A percentile compares a stretch with the other conserved stretches of the same genome.
phyloP scores from a whole-genome alignment of 2,888 invertebrate genomes.

The Nomada goodeniana region DNA sequence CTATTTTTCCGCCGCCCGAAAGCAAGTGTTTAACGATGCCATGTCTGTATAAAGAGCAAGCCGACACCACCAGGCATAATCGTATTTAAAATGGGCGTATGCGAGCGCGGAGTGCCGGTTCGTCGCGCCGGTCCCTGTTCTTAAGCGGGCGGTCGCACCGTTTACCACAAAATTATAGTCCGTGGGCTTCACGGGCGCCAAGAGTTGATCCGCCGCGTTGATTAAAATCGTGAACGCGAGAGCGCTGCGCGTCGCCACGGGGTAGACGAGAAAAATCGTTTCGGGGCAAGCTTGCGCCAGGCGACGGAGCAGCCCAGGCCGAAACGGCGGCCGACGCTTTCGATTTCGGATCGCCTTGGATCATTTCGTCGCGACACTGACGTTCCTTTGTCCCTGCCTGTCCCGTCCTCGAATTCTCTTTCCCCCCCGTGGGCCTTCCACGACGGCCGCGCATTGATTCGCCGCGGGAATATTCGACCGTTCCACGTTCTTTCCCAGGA shows the following conservation, averaged over 20 bases:
- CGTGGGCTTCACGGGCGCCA: slow-evolving; percentile 54
- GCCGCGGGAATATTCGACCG: not conserved
- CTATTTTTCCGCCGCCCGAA: not conserved
- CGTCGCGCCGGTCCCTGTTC: slow-evolving; percentile 55
- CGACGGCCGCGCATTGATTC: not conserved
- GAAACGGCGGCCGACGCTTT: not conserved
- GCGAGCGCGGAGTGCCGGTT: slow-evolving; percentile 48
- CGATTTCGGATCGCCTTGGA: slow-evolving; percentile 13
- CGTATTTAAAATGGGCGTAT: slow-evolving; percentile 65
- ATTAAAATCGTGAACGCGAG: slow-evolving; percentile 64
- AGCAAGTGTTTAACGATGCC: not conserved
- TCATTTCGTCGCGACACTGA: not conserved
- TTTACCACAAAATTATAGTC: slow-evolving; percentile 73
- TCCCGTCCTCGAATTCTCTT: not conserved
- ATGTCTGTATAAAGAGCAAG: slow-evolving; percentile 24
- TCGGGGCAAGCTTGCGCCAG: not conserved
- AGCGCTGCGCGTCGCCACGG: slow-evolving; percentile 2
- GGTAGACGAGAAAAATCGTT: slow-evolving; percentile 16
- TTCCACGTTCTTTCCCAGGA: not conserved
- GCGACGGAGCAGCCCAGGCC: not conserved
- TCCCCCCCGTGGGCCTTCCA: not conserved
- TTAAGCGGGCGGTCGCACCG: slow-evolving; percentile 57
- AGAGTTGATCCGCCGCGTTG: slow-evolving; percentile 60
- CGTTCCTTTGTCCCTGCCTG: slow-evolving; percentile 6
- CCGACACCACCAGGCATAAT: slow-evolving; percentile 38